Evolutionary conservation across 2,797 vertebrate species (phyloP), one percentile per base, ranked within the genome.

Genomic region (Xenops minutus): DNA sequence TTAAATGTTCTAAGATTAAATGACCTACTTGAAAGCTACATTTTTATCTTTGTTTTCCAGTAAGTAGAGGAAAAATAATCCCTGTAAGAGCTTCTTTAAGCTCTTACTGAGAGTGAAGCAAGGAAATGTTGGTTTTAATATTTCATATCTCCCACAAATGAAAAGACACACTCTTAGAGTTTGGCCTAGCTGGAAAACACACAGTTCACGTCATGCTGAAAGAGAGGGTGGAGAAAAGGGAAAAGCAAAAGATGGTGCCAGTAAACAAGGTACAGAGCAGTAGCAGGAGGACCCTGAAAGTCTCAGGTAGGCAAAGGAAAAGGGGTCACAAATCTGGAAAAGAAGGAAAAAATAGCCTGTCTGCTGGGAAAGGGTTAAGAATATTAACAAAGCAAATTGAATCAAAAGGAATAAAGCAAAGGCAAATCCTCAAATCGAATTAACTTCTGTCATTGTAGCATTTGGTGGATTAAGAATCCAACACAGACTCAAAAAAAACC

Each of bases 21-120:
- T 96, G 86, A 95, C 95, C 97, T 97, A 92, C 78, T 97, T 94
- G 93, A 97, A 95, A 95, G 92, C 91, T 97, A 85, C 92, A 96
- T 83, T 97, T 97, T 98, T 97, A 97, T 97, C 97, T 97, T 97
- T 97, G 83, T 95, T 97, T 97, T 95, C 83, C 94, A 96, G 55
- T 94, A 92, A 95, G 87, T 72, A 74, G 85, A 75, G 58, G 49
- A 76, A 91, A 85, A 95, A 83, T 96, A 97, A 93, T 92, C 73
- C 94, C 79, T 94, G 46, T 78, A 89, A 93, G 58, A 86, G 30
- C 51, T 95, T 77, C 79, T 93, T 77, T 66, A 95, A 95, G 74
- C 63, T 95, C 71, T 96, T 92, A 34, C 55, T 80, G 58, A 84
- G 67, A 88, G 29, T 32, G 77, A 92, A 66, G 81, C 4, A 4